Percentiles rank a stretch among this genome's conserved stretches.
Evolutionary conservation across 2,797 vertebrate species (phyloP).

Genomic region (Serranus cabrilla): DNA sequence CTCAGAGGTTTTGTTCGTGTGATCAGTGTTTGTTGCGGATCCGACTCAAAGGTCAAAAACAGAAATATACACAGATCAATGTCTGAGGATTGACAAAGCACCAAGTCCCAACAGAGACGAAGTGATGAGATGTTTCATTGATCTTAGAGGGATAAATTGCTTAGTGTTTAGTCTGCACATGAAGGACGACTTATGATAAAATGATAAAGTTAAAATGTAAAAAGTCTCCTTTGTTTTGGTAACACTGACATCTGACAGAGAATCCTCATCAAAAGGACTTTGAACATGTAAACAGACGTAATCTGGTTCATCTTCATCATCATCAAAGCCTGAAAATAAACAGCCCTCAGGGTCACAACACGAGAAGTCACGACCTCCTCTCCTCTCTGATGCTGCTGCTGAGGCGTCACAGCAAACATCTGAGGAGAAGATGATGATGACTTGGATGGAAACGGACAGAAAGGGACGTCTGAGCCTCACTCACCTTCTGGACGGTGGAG

Average conservation of each 20-base stretch:
- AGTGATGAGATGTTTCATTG: not conserved
- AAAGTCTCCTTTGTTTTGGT: not conserved
- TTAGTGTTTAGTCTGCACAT: not conserved
- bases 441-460: not conserved
- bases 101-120: not conserved
- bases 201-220: not conserved
- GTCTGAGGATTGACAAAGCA: too few relatives aligned
- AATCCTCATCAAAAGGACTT: constrained; percentile 19
- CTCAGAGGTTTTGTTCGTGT: too few relatives aligned
- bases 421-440: not conserved
- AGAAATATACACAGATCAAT: too few relatives aligned
- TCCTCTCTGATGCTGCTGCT: not conserved
- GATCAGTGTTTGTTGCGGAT: too few relatives aligned
- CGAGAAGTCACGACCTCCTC: not conserved
- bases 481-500: constrained; percentile 96
- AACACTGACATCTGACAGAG: not conserved
- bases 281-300: constrained; percentile 19
- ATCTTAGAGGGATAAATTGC: not conserved
- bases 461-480: constrained; percentile 41
- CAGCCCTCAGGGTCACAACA: not conserved
- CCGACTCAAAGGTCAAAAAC: too few relatives aligned
- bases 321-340: constrained; percentile 34
- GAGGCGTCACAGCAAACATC: not conserved
- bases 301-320: constrained; percentile 18
- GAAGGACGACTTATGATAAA: not conserved